Conservation (phyloP, 2,113 vertebrate genomes). For the Plotosus lineatus region DNA sequence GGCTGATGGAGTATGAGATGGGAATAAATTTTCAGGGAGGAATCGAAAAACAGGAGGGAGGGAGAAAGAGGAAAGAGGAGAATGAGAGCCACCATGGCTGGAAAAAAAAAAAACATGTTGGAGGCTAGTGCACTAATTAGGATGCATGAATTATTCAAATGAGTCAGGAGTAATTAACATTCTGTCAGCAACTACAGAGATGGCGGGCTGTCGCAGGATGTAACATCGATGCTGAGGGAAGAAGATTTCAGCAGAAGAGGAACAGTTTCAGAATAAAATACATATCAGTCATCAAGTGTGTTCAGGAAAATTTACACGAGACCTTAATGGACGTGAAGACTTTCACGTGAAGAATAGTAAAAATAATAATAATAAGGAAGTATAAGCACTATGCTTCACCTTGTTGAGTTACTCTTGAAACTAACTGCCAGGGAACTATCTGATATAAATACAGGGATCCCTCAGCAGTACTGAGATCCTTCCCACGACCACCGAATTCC, state of each 20-base stretch:
- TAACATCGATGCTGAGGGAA: constrained; percentile 11
- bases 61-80: constrained; percentile 16
- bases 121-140: constrained; percentile 76
- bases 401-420: background rate
- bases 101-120: constrained; percentile 60
- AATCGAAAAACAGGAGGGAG: constrained; percentile 15
- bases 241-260: constrained; percentile 39
- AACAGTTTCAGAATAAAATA: background rate
- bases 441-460: no score
- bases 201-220: constrained; percentile 61
- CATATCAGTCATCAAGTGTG: background rate
- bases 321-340: background rate
- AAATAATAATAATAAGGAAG: background rate
- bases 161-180: constrained; percentile 71
- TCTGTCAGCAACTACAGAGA: constrained; percentile 67
- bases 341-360: no score
- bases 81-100: constrained; percentile 66
- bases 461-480: no score
- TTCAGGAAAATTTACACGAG: background rate
- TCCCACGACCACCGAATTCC: no score
- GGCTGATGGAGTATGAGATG: constrained; percentile 8
- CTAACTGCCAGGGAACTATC: background rate
- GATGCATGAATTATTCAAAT: constrained; percentile 79
- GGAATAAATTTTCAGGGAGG: constrained; percentile 13
- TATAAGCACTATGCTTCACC: background rate